Evolutionary conservation across 2,797 vertebrate genomes (phyloP), one percentile per base, ranked within the genome.

Genomic region (Gadopsis bispinosus): DNA sequence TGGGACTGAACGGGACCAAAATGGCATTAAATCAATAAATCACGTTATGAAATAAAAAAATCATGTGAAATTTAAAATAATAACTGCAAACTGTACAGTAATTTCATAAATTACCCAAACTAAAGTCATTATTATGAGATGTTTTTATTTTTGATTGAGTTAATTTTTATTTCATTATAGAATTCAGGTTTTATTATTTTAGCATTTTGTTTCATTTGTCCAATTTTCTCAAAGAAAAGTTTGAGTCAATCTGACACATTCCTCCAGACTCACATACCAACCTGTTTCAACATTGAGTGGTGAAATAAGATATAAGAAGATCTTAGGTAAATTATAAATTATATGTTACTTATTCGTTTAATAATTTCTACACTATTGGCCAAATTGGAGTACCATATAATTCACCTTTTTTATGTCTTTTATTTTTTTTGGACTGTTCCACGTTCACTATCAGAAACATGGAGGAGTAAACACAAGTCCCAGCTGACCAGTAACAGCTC

Each of bases 401-500:
- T 55, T 54, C 16, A 7, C 1, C 12, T 7, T 54, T 29, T 54
- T 54, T 14, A 12, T 26, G 5, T 7, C 19, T 48, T 5, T 45
- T 19, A 50, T 20, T 22, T 5, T 45, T 19, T 65, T 20, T 22
- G 14, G 4, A 41, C 43, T 12, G 20, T 7, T 69, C 19, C 29
- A 8, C n/a, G 1, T 62, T 62, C 8, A 31, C n/a, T 11, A 39
- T 53, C 47, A 33, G 50, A 50, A 69, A 54, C 31, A 5, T 33
- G 35, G 37, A 54, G 63, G 26, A 62, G 48, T 10, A 43, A 51
- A 45, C n/a, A 9, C 14, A 2, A 10, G 48, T 50, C 56, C 41
- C 41, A 53, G 63, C 47, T 74, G 80, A 74, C 64, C 59, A 45
- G 43, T 78, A 66, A 8, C 75, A 66, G 39, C 54, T 11, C 48